phyloP scores from a whole-genome alignment of 2,888 invertebrate genomes.

The Drosophila tripunctata region DNA sequence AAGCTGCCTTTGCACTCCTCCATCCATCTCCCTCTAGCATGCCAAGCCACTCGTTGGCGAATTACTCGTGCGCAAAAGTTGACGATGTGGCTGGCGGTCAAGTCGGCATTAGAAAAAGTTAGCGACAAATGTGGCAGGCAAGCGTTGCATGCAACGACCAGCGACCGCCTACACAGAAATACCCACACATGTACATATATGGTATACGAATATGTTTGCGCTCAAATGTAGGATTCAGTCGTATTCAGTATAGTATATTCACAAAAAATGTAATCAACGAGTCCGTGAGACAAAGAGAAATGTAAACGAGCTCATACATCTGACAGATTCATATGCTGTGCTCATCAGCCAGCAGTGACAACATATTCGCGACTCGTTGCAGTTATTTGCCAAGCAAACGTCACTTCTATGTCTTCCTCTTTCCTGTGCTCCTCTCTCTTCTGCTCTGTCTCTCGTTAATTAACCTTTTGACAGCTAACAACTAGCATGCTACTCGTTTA shows the following conservation, averaged over 20 bases:
- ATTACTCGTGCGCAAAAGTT: constrained; percentile 46
- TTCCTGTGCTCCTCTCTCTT: too few species aligned
- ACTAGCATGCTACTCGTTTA: constrained; percentile 5
- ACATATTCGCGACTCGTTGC: constrained; percentile 2
- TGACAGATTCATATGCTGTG: constrained; percentile 14
- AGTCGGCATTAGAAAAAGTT: constrained; percentile 26
- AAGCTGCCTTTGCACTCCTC: background rate
- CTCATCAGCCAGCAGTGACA: background rate
- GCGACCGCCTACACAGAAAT: background rate
- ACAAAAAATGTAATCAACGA: constrained; percentile 10
- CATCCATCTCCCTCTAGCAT: background rate
- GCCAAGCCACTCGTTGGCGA: constrained; percentile 14
- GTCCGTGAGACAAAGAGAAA: constrained; percentile 6
- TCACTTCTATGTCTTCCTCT: too few species aligned
- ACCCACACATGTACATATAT: too few species aligned
- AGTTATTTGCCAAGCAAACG: constrained; percentile 4
- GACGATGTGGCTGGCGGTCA: constrained; percentile 38
- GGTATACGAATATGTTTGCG: too few species aligned
- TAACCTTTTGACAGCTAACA: constrained; percentile 5
- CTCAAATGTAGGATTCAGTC: background rate
- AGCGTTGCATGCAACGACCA: constrained; percentile 4
- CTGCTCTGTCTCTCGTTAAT: constrained; percentile 1
- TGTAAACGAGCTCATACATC: constrained; percentile 5
- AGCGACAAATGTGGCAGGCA: background rate
- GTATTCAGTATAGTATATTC: background rate